Base-by-base conservation (phyloP, 2,797 vertebrate species). In the Sebastes minor region DNA sequence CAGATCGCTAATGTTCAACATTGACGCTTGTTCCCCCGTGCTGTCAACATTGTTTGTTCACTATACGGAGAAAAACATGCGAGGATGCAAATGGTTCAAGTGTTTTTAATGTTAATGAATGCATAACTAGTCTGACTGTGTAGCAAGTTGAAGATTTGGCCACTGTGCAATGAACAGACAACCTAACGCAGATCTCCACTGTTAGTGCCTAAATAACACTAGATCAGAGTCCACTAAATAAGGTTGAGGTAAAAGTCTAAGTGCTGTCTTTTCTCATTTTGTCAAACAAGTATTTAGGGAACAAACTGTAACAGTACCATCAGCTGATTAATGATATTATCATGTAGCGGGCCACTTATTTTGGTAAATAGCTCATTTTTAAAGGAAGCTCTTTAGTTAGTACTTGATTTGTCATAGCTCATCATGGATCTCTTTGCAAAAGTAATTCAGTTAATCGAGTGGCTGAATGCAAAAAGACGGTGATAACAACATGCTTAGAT, bases 71-170 rank as follows among this genome's bases (percentile, higher is more conserved):
- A 83, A 81, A 68, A 69, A 55, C 13, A 16, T 25, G 25, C 11
- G 38, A 28, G 25, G 68, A 78, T 72, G 57, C 49, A 80, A 62
- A 67, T 25, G 16, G 14, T 63, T 64, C 57, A 56, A 56, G 49
- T 60, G 42, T 70, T 66, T 78, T 72, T 74, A 62, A 59, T 73
- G 35, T 79, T 7, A 68, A 76, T 56, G 5, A 61, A 52, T 65
- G 28, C 2, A 32, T 68, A 62, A 64, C 27, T 28, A 9, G 1
- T 66, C 33, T 76, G 59, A 68, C 27, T 63, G 35, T 67, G 66
- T 38, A 42, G 60, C 22, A 66, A 71, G 68, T 57, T 32, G 13
- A 71, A 62, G 59, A 86, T 91, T 92, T 93, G 86, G 83, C 91
- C 84, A 89, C 89, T 86, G 88, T 89, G 86, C 56, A 78, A 81